Percentiles rank a stretch among this genome's conserved stretches.
Conservation (phyloP, 1,140 invertebrate genomes). For the Cydia fagiglandana region DNA sequence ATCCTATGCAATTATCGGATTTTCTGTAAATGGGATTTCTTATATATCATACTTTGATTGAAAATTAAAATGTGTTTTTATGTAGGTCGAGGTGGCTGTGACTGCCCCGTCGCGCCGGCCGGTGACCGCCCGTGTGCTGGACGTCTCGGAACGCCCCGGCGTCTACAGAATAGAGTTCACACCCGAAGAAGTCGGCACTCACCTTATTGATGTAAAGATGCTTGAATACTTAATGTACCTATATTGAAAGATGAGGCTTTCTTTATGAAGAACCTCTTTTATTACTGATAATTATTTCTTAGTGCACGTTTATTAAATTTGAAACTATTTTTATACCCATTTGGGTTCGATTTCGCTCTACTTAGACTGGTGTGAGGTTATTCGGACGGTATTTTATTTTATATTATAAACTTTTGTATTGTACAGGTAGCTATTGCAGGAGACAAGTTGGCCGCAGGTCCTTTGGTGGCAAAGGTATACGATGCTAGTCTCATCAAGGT, state of each 20-base stretch:
- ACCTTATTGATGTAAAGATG: conserved; percentile 88
- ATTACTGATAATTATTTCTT: no score
- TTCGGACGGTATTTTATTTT: no score
- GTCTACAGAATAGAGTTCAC: conserved; percentile 94
- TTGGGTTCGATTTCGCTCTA: no score
- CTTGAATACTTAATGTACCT: no score
- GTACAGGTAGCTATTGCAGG: conserved; percentile 85
- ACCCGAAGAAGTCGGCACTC: conserved; percentile 94
- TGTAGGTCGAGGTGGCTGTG: conserved; percentile 78
- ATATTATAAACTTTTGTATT: background rate
- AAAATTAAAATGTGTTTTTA: background rate
- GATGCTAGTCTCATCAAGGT: conserved; percentile 95
- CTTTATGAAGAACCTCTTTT: no score
- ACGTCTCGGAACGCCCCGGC: conserved; percentile 86
- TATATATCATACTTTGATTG: background rate
- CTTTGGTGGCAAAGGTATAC: conserved; percentile 95
- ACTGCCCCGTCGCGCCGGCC: conserved; percentile 86
- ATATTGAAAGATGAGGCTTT: no score
- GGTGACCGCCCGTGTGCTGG: conserved; percentile 85
- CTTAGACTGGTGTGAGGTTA: no score
- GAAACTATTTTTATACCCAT: no score
- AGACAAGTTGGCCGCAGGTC: conserved; percentile 91
- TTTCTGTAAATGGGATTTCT: background rate
- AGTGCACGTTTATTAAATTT: no score
- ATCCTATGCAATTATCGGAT: conserved; percentile 11